Evolutionary conservation across 2,113 vertebrate genomes (phyloP), one percentile per base, ranked within the genome.

Genomic region (Fukomys damarensis): DNA sequence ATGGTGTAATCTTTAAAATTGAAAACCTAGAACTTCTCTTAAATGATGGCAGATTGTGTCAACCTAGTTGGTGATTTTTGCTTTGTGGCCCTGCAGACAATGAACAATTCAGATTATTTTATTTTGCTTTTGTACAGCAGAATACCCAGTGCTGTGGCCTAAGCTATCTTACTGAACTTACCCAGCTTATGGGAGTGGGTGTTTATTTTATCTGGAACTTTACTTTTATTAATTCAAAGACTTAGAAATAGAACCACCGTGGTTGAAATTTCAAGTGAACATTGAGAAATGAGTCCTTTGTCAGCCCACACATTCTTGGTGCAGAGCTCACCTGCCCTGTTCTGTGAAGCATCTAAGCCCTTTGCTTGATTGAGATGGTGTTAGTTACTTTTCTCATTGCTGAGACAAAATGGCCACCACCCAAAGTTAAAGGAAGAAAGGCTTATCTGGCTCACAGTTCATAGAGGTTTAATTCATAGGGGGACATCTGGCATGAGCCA

Each of bases 141-240:
- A 76, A 41, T 59, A 79, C 20, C 12, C 56, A 26, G 22, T 79
- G 35, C 72, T 86, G 52, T 89, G 43, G 63, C 43, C 66, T 74
- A 58, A 32, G 14, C 30, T 49, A 0, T 49, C 52, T 81, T 66
- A 9, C 54, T 16, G 54, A 38, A 35, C 92, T 38, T 84, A 61
- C 43, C 77, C 28, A 66, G 24, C 13, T 61, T 79, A 26, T 13
- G 5, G 63, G 38, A 66, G 9, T 52, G 19, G 41, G n/a, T 58
- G 59, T 19, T 80, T 76, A 41, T 92, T 95, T 95, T 79, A 91
- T 82, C 59, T 26, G 52, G 35, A 85, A 49, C 43, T 58, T 58
- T 58, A 58, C 56, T 54, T 81, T 63, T 11, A 26, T 7, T 58
- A 22, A 89, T 49, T 41, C 20, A 89, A n/a, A 68, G 32, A 70